A percentile compares a stretch with the other conserved stretches of the same genome.
Conservation (phyloP, 2,888 invertebrate genomes). For the Cephus runcator region DNA sequence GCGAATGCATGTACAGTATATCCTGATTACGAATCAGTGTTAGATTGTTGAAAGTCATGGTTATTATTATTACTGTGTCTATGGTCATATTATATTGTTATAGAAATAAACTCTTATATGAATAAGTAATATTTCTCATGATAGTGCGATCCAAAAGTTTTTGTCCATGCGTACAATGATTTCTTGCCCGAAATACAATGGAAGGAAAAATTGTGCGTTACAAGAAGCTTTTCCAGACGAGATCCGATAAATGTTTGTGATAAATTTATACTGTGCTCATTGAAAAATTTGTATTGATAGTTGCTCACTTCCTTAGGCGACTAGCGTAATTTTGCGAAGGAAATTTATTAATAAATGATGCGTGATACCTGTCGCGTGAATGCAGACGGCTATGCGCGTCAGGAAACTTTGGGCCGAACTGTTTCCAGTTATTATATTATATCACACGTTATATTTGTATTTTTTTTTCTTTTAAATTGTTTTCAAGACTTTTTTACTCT, state of each 20-base stretch:
- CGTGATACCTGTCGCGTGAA: not conserved
- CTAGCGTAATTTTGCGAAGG: not conserved
- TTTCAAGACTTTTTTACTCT: not conserved
- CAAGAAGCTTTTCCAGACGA: not conserved
- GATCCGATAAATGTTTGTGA: not conserved
- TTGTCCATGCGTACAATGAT: not conserved
- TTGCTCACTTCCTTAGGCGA: not conserved
- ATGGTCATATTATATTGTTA: slow-evolving; percentile 52
- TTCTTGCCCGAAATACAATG: not conserved
- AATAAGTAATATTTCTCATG: slow-evolving; percentile 8
- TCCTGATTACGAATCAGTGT: slow-evolving; percentile 56
- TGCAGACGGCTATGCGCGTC: not conserved
- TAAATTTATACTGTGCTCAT: not conserved
- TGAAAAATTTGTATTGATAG: not conserved
- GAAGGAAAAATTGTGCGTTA: not conserved
- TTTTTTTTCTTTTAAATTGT: not conserved
- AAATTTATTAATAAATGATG: not conserved
- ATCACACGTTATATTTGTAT: not conserved
- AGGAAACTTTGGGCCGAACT: not conserved
- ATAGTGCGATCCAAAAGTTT: slow-evolving; percentile 8
- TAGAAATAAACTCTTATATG: slow-evolving; percentile 51
- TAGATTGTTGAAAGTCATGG: slow-evolving; percentile 55
- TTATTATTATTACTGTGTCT: slow-evolving; percentile 38
- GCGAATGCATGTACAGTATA: slow-evolving; percentile 59
- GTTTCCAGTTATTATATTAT: not conserved